Conservation (phyloP, 2,113 vertebrate species). For the Podarcis muralis region DNA sequence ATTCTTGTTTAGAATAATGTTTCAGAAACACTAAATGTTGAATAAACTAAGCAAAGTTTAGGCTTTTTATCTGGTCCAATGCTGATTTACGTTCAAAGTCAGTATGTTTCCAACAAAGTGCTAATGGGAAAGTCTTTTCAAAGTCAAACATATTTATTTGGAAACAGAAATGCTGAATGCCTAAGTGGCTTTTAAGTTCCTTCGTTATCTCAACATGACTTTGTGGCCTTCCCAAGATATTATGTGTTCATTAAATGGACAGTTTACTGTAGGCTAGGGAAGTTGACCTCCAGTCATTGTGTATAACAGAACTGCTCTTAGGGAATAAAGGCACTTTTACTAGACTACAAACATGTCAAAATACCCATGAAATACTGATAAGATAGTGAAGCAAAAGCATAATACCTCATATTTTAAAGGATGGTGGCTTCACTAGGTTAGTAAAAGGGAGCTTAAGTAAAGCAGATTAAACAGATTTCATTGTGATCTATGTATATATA, state of each 20-base stretch:
- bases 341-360: background rate
- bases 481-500: background rate
- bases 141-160: background rate
- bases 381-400: background rate
- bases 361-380: background rate
- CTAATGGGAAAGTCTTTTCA: background rate
- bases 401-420: background rate
- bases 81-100: too few species aligned
- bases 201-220: background rate
- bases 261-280: background rate
- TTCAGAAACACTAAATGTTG: background rate
- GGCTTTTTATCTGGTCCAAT: too few species aligned
- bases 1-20: background rate
- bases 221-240: background rate
- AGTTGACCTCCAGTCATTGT: background rate
- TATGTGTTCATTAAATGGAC: background rate
- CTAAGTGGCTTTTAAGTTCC: background rate
- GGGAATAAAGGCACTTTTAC: background rate
- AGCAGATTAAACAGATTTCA: background rate
- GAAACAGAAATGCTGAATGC: background rate
- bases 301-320: background rate
- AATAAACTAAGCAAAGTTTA: background rate
- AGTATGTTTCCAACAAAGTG: background rate
- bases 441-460: background rate
- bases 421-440: background rate